Conservation (phyloP, 2,113 vertebrate species). For the Oncorhynchus nerka region DNA sequence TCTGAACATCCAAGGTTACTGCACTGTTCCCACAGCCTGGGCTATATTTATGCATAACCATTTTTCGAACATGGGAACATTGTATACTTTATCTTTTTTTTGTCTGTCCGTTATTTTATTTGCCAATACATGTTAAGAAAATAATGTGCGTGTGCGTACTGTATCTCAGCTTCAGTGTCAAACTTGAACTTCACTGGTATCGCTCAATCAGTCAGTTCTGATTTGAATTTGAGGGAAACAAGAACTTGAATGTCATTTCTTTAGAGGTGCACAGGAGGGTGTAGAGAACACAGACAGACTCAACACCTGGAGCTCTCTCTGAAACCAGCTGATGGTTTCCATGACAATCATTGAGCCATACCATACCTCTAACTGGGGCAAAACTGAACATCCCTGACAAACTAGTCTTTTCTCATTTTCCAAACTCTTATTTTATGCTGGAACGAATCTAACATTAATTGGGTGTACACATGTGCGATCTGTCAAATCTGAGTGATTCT, state of each 20-base stretch:
- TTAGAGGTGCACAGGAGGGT: not conserved
- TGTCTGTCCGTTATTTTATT: conserved; percentile 49
- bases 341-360: conserved; percentile 58
- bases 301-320: conserved; percentile 18
- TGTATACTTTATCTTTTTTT: conserved; percentile 74
- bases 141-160: conserved; percentile 73
- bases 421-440: conserved; percentile 24
- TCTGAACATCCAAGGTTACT: conserved; percentile 62
- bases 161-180: conserved; percentile 74
- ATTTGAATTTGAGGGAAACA: not conserved
- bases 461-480: conserved; percentile 30
- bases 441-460: not conserved
- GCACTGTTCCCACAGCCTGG: conserved; percentile 73
- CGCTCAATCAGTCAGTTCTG: conserved; percentile 5
- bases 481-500: conserved; percentile 54
- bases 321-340: conserved; percentile 41
- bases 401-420: not conserved
- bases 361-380: conserved; percentile 17
- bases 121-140: conserved; percentile 64
- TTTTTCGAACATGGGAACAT: conserved; percentile 69
- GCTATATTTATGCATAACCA: conserved; percentile 77
- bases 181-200: conserved; percentile 80
- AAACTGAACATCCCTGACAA: conserved; percentile 30
- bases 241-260: not conserved
- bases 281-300: no score